Conservation (phyloP, 2,888 invertebrate species). For the Odontothrips loti region DNA sequence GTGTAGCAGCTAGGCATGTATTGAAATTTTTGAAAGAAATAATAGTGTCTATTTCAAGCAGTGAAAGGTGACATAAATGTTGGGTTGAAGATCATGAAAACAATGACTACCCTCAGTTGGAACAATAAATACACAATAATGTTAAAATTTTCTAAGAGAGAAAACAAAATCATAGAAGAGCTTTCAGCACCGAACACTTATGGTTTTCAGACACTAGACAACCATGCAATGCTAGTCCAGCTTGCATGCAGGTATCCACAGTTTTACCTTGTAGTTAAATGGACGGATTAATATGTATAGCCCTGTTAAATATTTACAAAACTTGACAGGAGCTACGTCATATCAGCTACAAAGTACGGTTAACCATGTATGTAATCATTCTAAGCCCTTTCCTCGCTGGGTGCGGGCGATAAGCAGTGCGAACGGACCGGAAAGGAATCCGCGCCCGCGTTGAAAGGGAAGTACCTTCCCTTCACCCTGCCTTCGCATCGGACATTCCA, state of each 20-base stretch:
- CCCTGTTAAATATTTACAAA: neutral
- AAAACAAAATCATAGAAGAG: neutral
- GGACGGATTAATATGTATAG: neutral
- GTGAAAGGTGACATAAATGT: too few relatives aligned
- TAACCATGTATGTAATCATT: neutral
- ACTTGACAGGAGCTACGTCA: neutral
- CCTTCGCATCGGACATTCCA: too few relatives aligned
- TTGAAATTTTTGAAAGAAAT: neutral
- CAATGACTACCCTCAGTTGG: neutral
- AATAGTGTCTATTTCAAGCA: neutral
- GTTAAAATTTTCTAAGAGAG: too few relatives aligned
- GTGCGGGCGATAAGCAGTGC: neutral
- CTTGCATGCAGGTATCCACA: neutral
- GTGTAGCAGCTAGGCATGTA: neutral
- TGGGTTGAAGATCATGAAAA: neutral
- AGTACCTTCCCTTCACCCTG: too few relatives aligned
- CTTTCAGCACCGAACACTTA: constrained; percentile 6
- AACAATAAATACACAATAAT: neutral
- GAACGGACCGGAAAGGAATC: neutral
- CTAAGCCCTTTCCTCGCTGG: neutral
- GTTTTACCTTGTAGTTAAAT: neutral
- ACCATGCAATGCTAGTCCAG: neutral
- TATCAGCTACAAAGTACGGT: neutral
- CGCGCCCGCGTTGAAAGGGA: neutral
- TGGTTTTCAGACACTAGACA: neutral